Evolutionary conservation across 2,888 invertebrate species (phyloP).

Genomic region (Seira musarum): DNA sequence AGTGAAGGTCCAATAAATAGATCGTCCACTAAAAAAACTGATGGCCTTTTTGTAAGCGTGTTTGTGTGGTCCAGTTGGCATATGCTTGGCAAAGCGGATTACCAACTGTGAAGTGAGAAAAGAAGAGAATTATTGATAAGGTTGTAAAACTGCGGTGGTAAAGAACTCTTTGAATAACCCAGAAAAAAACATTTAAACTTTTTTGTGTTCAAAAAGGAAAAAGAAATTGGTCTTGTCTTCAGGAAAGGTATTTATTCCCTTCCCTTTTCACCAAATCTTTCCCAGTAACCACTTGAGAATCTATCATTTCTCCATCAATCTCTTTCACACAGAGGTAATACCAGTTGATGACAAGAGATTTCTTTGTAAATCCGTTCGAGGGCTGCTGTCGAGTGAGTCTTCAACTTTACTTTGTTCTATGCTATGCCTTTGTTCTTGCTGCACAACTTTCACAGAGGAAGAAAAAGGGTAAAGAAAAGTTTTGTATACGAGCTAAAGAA

Average conservation of each 20-base stretch:
- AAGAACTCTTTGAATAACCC: slow-evolving; percentile 13
- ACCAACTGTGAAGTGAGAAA: slow-evolving; percentile 1
- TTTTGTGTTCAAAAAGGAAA: neutral
- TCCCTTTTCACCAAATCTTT: neutral
- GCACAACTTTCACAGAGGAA: too few relatives aligned
- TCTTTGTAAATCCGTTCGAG: slow-evolving; percentile 44
- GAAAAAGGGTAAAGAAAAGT: too few relatives aligned
- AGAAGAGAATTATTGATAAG: slow-evolving; percentile 34
- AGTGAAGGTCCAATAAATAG: slow-evolving; percentile 30
- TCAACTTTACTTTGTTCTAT: slow-evolving; percentile 2
- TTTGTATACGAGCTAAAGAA: too few relatives aligned
- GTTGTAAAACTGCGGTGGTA: slow-evolving; percentile 36
- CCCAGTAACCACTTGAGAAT: slow-evolving; percentile 44
- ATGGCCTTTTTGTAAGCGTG: neutral
- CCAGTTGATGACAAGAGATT: slow-evolving; percentile 55
- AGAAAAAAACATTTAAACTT: slow-evolving; percentile 7
- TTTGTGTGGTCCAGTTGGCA: neutral
- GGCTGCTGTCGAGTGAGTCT: slow-evolving; percentile 20
- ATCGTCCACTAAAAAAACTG: neutral
- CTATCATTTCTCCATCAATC: slow-evolving; percentile 55
- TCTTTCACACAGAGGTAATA: slow-evolving; percentile 51
- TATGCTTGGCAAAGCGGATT: slow-evolving; percentile 36
- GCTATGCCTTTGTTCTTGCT: too few relatives aligned
- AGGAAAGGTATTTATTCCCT: slow-evolving; percentile 20
- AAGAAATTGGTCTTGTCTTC: neutral